Evolutionary conservation across 2,797 vertebrate species (phyloP), one percentile per base, ranked within the genome.

Genomic region (Tinamus major): DNA sequence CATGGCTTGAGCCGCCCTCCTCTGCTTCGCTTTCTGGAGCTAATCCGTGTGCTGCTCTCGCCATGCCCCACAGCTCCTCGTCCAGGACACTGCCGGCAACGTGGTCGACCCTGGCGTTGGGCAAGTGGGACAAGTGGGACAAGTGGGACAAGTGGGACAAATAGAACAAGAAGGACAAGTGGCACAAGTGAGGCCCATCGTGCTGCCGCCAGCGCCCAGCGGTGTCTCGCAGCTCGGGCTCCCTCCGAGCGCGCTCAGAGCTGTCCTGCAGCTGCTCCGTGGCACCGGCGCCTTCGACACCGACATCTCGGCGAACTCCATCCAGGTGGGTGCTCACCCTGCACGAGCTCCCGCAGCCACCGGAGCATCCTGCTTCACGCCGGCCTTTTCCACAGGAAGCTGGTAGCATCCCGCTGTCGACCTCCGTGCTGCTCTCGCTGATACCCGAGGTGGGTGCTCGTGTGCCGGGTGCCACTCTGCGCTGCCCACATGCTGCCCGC

Each of bases 381-480:
- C 1, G 29, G 9, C 9, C 17, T 31, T 31, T 31, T 31, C 9
- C 15, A 29, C 53, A 55, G 53, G 94, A 96, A 51, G 27, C 87
- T 2, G 33, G 69, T 1, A 48, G 39, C 11, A 9, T 62, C 67
- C 79, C 37, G 0, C 48, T 97, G 79, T 94, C 97, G 27, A 74
- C 88, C 0, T 80, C 95, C 1, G 77, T 85, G 23, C 96, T 98
- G 5, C 48, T 74, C 7, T 69, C 89, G 0, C 12, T 94, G 89
- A 56, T 96, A 18, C 97, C 97, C 1, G 83, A 94, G 97, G 97
- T 98, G 82, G 90, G 94, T 69, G 27, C 29, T 44, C 23, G 23
- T 7, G 48, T 13, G 48, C 23, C 46, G 21, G 21, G 46, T 20
- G 18, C 46, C 20, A 20, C 46, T 9, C 6, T 26, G 48, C 9